phyloP scores from a whole-genome alignment of 2,888 invertebrate species.

The Smittia sp. region DNA sequence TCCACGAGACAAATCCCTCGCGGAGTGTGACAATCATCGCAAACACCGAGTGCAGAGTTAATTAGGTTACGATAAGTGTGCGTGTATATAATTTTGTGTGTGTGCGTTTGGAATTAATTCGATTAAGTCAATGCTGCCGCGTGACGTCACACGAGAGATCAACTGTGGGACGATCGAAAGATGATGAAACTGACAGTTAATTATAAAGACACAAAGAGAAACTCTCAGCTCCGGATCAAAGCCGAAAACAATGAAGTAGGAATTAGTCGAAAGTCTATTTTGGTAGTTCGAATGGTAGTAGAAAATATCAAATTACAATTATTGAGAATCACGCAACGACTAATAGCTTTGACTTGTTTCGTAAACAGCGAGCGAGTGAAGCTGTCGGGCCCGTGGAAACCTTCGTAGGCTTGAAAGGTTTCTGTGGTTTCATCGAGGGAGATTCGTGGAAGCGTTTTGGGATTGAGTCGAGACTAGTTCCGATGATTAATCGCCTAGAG shows the following conservation, averaged over 20 bases:
- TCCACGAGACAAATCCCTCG: background rate
- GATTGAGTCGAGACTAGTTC: background rate
- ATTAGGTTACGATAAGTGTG: background rate
- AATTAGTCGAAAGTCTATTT: slow-evolving; percentile 33
- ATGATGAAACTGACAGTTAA: slow-evolving; percentile 41
- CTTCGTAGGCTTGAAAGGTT: background rate
- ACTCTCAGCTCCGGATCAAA: slow-evolving; percentile 7
- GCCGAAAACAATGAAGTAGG: background rate
- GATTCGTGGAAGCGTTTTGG: background rate
- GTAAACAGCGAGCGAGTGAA: background rate
- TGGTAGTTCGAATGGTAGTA: slow-evolving; percentile 41
- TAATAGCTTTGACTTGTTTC: slow-evolving; percentile 36
- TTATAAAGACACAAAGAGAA: slow-evolving; percentile 39
- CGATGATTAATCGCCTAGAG: slow-evolving; percentile 22
- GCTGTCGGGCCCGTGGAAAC: background rate
- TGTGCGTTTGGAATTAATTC: background rate
- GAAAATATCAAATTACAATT: slow-evolving; percentile 42
- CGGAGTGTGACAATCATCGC: background rate
- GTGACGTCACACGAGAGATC: slow-evolving; percentile 4
- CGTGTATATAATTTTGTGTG: background rate
- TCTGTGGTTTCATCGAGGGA: background rate
- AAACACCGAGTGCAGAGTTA: slow-evolving; percentile 9
- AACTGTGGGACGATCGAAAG: slow-evolving; percentile 17
- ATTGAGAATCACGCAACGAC: slow-evolving; percentile 39
- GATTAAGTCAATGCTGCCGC: background rate